Conservation (phyloP, 2,113 vertebrate genomes). For the Rostratula benghalensis region DNA sequence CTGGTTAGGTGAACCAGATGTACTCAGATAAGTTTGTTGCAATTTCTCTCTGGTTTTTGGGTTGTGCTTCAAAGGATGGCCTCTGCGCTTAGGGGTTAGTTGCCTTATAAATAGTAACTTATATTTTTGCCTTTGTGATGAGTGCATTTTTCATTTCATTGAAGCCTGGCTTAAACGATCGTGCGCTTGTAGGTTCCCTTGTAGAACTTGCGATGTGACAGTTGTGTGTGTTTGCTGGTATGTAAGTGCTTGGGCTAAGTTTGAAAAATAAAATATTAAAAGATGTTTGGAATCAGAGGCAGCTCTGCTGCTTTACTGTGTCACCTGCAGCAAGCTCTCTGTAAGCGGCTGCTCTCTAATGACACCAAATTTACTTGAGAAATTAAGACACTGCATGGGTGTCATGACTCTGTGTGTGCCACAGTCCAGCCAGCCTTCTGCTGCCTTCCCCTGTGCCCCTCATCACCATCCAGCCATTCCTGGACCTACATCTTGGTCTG, state of each 20-base stretch:
- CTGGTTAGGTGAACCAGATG: slow-evolving; percentile 63
- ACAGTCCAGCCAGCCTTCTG: neutral
- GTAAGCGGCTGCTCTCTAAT: neutral
- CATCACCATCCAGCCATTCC: neutral
- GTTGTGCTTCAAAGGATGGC: slow-evolving; percentile 54
- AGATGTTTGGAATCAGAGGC: neutral
- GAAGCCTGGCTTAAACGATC: neutral
- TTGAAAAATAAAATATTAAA: neutral
- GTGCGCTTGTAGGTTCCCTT: neutral
- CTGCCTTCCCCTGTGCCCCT: neutral
- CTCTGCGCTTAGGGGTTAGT: neutral
- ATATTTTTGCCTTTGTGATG: neutral
- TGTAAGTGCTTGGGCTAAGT: neutral
- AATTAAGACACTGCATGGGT: neutral
- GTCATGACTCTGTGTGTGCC: neutral
- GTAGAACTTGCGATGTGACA: neutral
- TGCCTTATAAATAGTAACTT: slow-evolving; percentile 20
- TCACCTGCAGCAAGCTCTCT: neutral
- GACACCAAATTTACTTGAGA: neutral
- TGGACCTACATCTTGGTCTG: neutral
- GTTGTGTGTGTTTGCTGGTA: neutral
- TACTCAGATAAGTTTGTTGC: slow-evolving; percentile 62
- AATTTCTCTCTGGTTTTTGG: slow-evolving; percentile 27
- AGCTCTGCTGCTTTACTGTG: neutral
- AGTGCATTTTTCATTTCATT: slow-evolving; percentile 10